Evolutionary conservation across 2,888 invertebrate genomes (phyloP).

Genomic region (Heteropelma amictum): DNA sequence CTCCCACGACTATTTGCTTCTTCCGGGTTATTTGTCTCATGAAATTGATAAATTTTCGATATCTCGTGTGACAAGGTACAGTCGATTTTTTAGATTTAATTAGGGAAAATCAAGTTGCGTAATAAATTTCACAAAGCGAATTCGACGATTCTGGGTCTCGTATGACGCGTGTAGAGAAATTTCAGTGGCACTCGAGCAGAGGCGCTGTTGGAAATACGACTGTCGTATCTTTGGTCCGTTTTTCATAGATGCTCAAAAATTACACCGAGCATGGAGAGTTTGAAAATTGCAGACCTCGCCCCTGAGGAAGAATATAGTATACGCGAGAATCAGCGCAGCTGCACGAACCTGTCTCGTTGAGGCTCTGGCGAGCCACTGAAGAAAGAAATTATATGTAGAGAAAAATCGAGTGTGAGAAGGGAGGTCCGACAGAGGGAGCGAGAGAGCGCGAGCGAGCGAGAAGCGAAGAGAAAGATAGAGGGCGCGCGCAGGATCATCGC

Average conservation of each 20-base stretch:
- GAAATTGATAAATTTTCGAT: too few species aligned
- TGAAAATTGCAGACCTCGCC: constrained; percentile 38
- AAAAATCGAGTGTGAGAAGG: background rate
- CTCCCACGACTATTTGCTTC: too few species aligned
- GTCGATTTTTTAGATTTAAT: too few species aligned
- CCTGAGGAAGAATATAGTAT: constrained; percentile 43
- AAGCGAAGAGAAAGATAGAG: constrained; percentile 9
- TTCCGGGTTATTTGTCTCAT: too few species aligned
- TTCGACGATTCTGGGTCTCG: too few species aligned
- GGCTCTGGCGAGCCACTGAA: constrained; percentile 14
- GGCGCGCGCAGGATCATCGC: constrained; percentile 21
- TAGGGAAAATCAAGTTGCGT: too few species aligned
- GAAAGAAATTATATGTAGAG: constrained; percentile 20
- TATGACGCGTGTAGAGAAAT: too few species aligned
- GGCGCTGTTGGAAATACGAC: too few species aligned
- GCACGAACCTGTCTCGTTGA: constrained; percentile 33
- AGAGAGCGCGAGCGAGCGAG: constrained; percentile 3
- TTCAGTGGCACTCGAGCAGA: too few species aligned
- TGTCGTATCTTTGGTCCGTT: background rate
- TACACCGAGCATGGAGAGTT: background rate
- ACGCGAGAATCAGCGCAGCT: constrained; percentile 50
- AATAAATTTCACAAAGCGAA: too few species aligned
- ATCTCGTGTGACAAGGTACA: too few species aligned
- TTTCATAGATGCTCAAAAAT: constrained; percentile 8
- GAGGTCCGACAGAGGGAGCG: background rate